phyloP scores from a whole-genome alignment of 2,797 vertebrate species.

The Psittacula derbiana region DNA sequence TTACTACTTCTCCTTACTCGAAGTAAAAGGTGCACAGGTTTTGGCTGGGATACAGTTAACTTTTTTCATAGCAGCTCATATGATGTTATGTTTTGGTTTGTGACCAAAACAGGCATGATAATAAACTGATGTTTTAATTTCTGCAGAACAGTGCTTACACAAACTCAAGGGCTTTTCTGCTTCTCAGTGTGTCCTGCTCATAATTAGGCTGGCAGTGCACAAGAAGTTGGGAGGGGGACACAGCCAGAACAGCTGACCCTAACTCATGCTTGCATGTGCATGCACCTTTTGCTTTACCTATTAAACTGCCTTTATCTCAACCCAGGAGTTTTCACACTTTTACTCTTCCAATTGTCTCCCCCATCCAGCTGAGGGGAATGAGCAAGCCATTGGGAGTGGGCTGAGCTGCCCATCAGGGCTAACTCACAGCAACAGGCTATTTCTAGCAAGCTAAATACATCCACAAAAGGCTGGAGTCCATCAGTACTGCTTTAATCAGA shows the following conservation, averaged over 20 bases:
- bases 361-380: accelerated
- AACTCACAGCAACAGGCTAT: not conserved
- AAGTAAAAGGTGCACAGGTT: not conserved
- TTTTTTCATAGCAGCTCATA: not conserved
- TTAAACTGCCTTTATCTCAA: not conserved
- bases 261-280: not conserved
- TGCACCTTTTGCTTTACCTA: not conserved
- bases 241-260: not conserved
- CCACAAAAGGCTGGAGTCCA: not conserved
- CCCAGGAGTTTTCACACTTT: not conserved
- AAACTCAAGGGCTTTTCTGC: not conserved
- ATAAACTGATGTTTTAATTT: not conserved
- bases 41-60: not conserved
- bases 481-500: not conserved
- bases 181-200: not conserved
- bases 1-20: not conserved
- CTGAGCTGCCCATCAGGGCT: not conserved
- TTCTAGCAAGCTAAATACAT: not conserved
- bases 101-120: not conserved
- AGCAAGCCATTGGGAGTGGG: accelerated
- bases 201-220: too few relatives aligned
- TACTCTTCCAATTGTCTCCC: not conserved
- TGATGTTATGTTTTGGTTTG: accelerated
- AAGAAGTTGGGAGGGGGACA: not conserved
- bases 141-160: not conserved